phyloP scores from a whole-genome alignment of 2,888 invertebrate species.

The Tenthredo distinguenda region DNA sequence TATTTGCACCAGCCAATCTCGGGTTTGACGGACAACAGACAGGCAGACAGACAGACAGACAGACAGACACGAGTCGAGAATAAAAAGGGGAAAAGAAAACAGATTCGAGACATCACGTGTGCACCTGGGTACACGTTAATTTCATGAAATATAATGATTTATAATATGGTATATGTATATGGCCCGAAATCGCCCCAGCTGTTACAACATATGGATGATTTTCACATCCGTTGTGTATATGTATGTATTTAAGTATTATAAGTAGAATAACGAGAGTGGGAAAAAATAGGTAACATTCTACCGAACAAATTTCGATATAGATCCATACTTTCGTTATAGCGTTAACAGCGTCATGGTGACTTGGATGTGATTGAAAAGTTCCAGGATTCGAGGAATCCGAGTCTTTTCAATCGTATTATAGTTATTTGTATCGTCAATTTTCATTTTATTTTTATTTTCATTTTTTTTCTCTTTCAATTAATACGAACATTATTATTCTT shows the following conservation, averaged over 20 bases:
- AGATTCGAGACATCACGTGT: background rate
- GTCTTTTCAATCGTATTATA: constrained; percentile 6
- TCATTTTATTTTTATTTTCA: constrained; percentile 23
- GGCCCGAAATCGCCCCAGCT: constrained; percentile 26
- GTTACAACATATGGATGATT: background rate
- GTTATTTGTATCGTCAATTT: constrained; percentile 55
- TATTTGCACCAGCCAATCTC: constrained; percentile 23
- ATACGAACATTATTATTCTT: constrained; percentile 1
- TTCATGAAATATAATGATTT: background rate
- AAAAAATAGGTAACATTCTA: constrained; percentile 44
- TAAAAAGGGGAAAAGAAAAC: background rate
- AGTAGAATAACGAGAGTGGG: constrained; percentile 34
- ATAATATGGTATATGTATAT: background rate
- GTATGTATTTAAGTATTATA: background rate
- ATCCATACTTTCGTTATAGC: constrained; percentile 40
- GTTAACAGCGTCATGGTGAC: background rate
- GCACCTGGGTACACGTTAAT: background rate
- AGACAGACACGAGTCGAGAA: constrained; percentile 31
- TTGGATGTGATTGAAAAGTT: constrained; percentile 13
- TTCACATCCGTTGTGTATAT: constrained; percentile 20
- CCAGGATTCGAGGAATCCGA: background rate
- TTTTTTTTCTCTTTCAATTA: background rate
- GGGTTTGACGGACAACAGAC: constrained; percentile 39
- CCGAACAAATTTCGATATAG: constrained; percentile 33
- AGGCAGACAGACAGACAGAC: constrained; percentile 38